Evolutionary conservation across 2,888 invertebrate genomes (phyloP).

Genomic region (Amblyjoppa fuscipennis): DNA sequence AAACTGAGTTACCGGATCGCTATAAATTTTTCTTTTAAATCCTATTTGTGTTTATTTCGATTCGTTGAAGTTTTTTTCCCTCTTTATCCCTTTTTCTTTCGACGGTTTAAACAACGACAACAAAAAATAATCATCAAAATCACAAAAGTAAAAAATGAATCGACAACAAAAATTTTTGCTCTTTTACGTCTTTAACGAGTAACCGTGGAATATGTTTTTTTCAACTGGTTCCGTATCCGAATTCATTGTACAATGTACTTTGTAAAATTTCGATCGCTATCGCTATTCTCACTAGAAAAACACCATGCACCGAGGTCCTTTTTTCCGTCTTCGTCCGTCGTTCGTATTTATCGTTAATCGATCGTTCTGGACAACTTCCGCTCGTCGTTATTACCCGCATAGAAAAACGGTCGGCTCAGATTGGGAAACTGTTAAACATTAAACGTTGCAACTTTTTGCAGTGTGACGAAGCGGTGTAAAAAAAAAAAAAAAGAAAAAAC

Average conservation of each 20-base stretch:
- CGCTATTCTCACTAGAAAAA: conserved; percentile 56
- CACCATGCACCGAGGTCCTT: conserved; percentile 59
- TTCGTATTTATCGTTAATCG: conserved; percentile 40
- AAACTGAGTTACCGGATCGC: conserved; percentile 41
- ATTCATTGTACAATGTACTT: conserved; percentile 34
- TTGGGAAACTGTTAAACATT: background rate
- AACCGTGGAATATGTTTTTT: background rate
- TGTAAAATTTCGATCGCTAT: conserved; percentile 31
- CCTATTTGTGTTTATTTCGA: background rate
- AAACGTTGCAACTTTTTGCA: background rate
- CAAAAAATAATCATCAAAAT: background rate
- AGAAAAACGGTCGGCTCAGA: background rate
- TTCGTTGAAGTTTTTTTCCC: background rate
- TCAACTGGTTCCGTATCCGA: conserved; percentile 24
- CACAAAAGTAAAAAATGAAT: background rate
- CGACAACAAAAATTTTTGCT: background rate
- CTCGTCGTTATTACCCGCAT: background rate
- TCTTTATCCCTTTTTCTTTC: background rate
- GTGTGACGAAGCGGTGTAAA: conserved; percentile 6
- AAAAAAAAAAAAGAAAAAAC: conserved; percentile 34
- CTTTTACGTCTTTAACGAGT: background rate
- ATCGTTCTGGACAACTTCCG: conserved; percentile 8
- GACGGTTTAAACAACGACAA: background rate
- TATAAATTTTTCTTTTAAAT: conserved; percentile 16
- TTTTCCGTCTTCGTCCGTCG: conserved; percentile 56